These are phyloP conservation scores for Drosophila histrio DNA, from an alignment of 2,888 invertebrate genomes.

Conservation along the genomic window DNA sequence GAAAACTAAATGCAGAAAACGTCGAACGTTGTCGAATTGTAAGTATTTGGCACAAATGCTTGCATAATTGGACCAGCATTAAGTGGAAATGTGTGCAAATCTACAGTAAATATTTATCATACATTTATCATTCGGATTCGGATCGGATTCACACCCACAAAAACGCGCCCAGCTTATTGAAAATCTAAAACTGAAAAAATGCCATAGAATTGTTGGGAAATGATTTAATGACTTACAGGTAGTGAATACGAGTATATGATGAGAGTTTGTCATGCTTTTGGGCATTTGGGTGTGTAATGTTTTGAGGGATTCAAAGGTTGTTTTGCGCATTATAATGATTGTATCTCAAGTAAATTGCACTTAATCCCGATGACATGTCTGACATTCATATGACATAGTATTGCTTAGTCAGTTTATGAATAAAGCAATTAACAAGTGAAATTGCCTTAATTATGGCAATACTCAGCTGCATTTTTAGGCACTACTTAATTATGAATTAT, in stretches of 20 bases:
- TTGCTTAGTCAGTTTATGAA: slow-evolving; percentile 11
- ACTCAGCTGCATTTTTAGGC: background rate
- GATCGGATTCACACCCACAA: slow-evolving; percentile 20
- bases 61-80: slow-evolving; percentile 43
- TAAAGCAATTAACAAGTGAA: slow-evolving; percentile 15
- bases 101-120: background rate
- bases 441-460: slow-evolving; percentile 30
- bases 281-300: slow-evolving; percentile 22
- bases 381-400: slow-evolving; percentile 32
- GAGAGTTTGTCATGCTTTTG: slow-evolving; percentile 39
- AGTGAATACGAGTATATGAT: slow-evolving; percentile 12
- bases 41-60: slow-evolving; percentile 41
- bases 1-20: slow-evolving; percentile 6
- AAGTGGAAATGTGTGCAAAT: slow-evolving; percentile 25
- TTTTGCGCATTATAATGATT: slow-evolving; percentile 45
- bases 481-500: slow-evolving; percentile 25
- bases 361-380: slow-evolving; percentile 25
- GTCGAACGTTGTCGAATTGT: slow-evolving; percentile 22
- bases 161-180: slow-evolving; percentile 4
- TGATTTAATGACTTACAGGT: slow-evolving; percentile 40
- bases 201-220: slow-evolving; percentile 20
- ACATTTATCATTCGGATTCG: background rate
- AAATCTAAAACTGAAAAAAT: slow-evolving; percentile 1
- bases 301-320: slow-evolving; percentile 10
- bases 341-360: slow-evolving; percentile 42